Conservation (phyloP, 2,113 vertebrate genomes). For the Poicephalus gulielmi region DNA sequence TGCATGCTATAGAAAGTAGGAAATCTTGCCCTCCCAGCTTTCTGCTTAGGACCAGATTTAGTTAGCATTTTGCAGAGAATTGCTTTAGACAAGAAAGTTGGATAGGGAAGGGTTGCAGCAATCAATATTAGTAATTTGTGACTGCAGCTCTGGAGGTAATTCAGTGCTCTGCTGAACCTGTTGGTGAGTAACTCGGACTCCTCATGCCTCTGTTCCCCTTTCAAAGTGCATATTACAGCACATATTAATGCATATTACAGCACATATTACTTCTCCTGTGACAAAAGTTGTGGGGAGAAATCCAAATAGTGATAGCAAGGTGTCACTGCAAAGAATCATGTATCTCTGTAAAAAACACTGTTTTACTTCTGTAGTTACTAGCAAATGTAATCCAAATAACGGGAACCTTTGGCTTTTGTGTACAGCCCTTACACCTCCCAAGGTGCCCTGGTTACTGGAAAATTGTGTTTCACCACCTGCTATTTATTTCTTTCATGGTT, state of each 20-base stretch:
- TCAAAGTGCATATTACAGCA: neutral
- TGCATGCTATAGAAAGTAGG: neutral
- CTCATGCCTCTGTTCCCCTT: neutral
- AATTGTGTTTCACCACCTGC: neutral
- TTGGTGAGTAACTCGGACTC: neutral
- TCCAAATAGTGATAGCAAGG: neutral
- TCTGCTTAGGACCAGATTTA: neutral
- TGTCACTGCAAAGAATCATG: neutral
- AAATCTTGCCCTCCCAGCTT: neutral
- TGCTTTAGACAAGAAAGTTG: neutral
- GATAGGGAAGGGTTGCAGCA: neutral
- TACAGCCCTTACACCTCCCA: neutral
- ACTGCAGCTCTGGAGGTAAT: neutral
- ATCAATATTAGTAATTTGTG: neutral
- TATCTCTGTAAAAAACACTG: neutral
- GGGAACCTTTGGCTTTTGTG: neutral
- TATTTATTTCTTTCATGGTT: neutral
- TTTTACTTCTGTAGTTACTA: neutral
- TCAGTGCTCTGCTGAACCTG: neutral
- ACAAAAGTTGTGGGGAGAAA: neutral
- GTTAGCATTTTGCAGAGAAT: neutral
- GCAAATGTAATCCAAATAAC: neutral
- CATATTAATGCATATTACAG: neutral
- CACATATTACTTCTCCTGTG: neutral
- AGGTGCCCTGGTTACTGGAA: neutral